Evolutionary conservation across 2,888 invertebrate genomes (phyloP).

Genomic region (Lepidocyrtinus sp.): DNA sequence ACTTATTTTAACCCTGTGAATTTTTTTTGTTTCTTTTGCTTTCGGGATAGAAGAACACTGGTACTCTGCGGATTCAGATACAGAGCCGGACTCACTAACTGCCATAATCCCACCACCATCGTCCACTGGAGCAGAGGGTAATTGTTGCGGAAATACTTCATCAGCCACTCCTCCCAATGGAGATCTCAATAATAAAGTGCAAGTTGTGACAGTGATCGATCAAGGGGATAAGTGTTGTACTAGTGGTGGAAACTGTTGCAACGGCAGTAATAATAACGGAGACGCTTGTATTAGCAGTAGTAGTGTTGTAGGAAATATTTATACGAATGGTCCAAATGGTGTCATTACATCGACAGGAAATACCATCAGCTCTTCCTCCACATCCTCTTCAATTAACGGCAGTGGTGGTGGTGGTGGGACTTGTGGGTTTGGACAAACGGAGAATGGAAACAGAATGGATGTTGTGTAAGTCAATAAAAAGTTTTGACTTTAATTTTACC

Average conservation of each 20-base stretch:
- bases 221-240: not conserved
- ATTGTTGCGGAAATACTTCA: constrained; percentile 15
- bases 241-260: constrained; percentile 27
- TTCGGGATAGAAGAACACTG: constrained; percentile 76
- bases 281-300: constrained; percentile 20
- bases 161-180: not conserved
- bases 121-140: constrained; percentile 22
- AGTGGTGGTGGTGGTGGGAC: constrained; percentile 16
- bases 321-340: constrained; percentile 50
- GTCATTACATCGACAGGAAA: constrained; percentile 20
- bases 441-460: constrained; percentile 46
- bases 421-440: constrained; percentile 5
- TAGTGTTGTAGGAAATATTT: constrained; percentile 45
- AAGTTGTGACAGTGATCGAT: constrained; percentile 43
- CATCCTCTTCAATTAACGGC: constrained; percentile 26
- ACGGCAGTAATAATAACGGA: constrained; percentile 9
- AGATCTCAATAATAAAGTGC: constrained; percentile 33
- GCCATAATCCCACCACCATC: constrained; percentile 52
- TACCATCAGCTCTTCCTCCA: constrained; percentile 10
- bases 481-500: not conserved
- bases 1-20: not conserved
- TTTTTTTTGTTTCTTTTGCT: constrained; percentile 19
- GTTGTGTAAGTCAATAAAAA: constrained; percentile 38
- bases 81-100: constrained; percentile 67
- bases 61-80: constrained; percentile 79